Conservation (phyloP, 2,888 invertebrate species). For the Andrena bucephala region DNA sequence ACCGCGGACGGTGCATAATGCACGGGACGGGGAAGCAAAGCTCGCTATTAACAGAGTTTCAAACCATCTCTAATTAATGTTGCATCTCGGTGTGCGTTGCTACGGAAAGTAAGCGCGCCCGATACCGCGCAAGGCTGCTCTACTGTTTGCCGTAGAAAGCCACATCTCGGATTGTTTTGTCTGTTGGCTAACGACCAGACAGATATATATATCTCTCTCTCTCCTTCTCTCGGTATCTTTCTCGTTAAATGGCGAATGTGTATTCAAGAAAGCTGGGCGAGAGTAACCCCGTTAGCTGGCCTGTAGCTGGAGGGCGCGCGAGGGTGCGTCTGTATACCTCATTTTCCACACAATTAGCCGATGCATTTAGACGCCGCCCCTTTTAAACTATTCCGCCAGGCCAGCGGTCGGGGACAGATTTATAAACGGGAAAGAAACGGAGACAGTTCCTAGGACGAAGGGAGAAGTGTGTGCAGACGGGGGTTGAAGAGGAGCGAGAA, state of each 20-base stretch:
- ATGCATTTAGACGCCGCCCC: slow-evolving; percentile 53
- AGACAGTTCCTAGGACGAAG: slow-evolving; percentile 4
- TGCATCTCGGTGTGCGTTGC: slow-evolving; percentile 9
- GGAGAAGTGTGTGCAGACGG: background rate
- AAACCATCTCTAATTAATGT: slow-evolving; percentile 54
- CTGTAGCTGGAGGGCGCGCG: slow-evolving; percentile 35
- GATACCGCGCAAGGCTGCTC: background rate
- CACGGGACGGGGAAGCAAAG: background rate
- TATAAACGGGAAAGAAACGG: slow-evolving; percentile 4
- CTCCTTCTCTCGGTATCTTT: background rate
- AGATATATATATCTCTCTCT: background rate
- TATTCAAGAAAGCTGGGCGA: slow-evolving; percentile 31
- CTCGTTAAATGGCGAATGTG: slow-evolving; percentile 33
- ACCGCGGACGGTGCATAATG: background rate
- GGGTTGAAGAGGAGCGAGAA: background rate
- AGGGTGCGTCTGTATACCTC: slow-evolving; percentile 19
- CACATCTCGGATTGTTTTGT: slow-evolving; percentile 49
- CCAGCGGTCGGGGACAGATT: background rate
- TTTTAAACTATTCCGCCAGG: slow-evolving; percentile 44
- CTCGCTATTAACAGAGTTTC: slow-evolving; percentile 34
- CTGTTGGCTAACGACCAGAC: slow-evolving; percentile 49
- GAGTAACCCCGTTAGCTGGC: slow-evolving; percentile 53
- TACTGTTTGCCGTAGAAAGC: slow-evolving; percentile 6
- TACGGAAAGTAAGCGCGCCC: slow-evolving; percentile 21
- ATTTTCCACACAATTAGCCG: slow-evolving; percentile 71